phyloP scores from a whole-genome alignment of 2,797 vertebrate genomes.

The Peromyscus melanophrys region DNA sequence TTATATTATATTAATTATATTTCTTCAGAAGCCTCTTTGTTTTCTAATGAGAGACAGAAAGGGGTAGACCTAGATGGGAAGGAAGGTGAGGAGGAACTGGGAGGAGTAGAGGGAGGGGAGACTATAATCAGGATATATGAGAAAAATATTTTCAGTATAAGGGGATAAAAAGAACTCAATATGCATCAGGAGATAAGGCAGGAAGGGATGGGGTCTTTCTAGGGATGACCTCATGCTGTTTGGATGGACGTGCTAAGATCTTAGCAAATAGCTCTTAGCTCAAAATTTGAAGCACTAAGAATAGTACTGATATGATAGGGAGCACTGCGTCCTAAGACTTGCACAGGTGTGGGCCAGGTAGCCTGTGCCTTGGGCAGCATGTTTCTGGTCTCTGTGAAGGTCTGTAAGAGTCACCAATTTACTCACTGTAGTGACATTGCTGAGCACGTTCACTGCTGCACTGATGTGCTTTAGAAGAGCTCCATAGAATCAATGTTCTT shows the following conservation, averaged over 20 bases:
- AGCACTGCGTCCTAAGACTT: background rate
- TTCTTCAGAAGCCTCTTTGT: background rate
- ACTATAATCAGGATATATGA: background rate
- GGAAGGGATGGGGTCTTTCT: background rate
- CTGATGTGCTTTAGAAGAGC: background rate
- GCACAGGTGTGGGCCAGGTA: too few relatives aligned
- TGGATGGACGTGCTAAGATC: background rate
- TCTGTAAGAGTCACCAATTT: background rate
- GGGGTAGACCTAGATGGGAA: background rate
- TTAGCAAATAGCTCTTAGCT: slow-evolving; percentile 27
- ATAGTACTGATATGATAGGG: background rate
- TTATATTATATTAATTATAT: background rate
- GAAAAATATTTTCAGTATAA: background rate
- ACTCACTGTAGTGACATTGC: too few relatives aligned
- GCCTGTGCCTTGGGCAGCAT: too few relatives aligned
- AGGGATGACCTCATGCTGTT: background rate
- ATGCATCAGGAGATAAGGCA: background rate
- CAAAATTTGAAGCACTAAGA: background rate
- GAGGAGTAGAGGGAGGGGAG: background rate
- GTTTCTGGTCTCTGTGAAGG: background rate
- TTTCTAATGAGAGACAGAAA: background rate
- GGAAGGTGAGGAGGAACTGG: background rate
- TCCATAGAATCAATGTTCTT: background rate
- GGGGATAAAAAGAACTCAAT: background rate
- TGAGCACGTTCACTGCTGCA: background rate